Evolutionary conservation across 2,113 vertebrate genomes (phyloP).

Genomic region (Pithys albifrons): DNA sequence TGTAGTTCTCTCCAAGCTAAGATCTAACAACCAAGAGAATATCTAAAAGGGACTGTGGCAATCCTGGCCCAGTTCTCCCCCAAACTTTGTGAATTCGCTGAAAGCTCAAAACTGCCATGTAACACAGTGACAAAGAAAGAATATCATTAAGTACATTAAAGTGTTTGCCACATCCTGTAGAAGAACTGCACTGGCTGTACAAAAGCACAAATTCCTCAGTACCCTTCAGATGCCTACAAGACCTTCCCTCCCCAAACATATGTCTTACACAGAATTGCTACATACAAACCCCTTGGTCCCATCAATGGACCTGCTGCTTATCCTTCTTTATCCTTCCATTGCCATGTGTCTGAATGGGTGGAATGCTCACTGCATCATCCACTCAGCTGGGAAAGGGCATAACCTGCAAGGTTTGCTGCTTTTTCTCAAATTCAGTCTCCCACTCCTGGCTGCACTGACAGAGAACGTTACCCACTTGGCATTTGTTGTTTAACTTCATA

Average conservation of each 20-base stretch:
- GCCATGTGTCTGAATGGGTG: not conserved
- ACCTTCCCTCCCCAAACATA: fast-evolving
- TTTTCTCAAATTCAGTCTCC: not conserved
- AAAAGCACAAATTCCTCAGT: not conserved
- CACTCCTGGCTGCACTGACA: not conserved
- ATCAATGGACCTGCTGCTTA: not conserved
- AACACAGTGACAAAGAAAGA: not conserved
- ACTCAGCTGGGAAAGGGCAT: not conserved
- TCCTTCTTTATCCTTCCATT: not conserved
- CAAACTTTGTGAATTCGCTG: not conserved
- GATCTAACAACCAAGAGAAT: not conserved
- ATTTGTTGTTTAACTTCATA: not conserved
- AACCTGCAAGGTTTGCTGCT: not conserved
- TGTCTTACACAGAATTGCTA: fast-evolving
- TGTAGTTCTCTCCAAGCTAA: not conserved
- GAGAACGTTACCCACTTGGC: not conserved
- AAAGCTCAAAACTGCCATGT: not conserved
- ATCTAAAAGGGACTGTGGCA: not conserved
- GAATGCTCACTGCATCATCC: not conserved
- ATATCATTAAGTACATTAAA: not conserved
- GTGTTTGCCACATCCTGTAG: not conserved
- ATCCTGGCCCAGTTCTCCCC: not conserved
- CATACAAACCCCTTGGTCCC: not conserved
- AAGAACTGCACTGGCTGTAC: fast-evolving
- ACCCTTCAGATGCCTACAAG: not conserved